Evolutionary conservation across 2,113 vertebrate genomes (phyloP).

Genomic region (Mustela nigripes): DNA sequence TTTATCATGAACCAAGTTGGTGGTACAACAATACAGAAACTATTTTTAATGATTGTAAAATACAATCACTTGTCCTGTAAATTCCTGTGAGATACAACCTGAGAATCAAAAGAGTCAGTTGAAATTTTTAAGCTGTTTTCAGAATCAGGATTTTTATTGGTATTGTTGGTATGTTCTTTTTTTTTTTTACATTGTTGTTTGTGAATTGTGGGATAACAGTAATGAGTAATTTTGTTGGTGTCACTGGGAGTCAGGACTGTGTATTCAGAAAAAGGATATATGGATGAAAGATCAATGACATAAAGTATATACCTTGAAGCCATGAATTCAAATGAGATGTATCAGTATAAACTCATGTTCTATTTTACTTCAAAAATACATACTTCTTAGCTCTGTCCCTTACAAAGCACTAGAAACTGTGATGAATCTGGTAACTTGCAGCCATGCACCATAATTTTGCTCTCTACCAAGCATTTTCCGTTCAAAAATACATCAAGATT

Average conservation of each 20-base stretch:
- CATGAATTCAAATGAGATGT: slow-evolving; percentile 53
- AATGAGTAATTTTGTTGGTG: slow-evolving; percentile 35
- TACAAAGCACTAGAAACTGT: slow-evolving; percentile 10
- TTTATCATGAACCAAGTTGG: not conserved
- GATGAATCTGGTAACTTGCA: not conserved
- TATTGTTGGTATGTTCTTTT: not conserved
- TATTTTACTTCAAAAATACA: slow-evolving; percentile 27
- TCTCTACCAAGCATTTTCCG: slow-evolving; percentile 32
- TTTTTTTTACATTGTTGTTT: not conserved
- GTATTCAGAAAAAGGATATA: slow-evolving; percentile 12
- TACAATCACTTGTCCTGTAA: not conserved
- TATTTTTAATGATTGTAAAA: slow-evolving; percentile 27
- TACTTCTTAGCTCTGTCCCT: not conserved
- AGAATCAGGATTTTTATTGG: slow-evolving; percentile 28
- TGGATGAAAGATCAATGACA: not conserved
- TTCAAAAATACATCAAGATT: slow-evolving; percentile 36
- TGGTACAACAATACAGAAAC: not conserved
- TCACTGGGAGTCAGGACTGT: slow-evolving; percentile 5
- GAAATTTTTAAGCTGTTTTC: slow-evolving; percentile 46
- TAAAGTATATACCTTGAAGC: slow-evolving; percentile 7
- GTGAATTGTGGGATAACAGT: not conserved
- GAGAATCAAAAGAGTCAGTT: not conserved
- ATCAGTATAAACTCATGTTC: not conserved
- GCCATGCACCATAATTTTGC: slow-evolving; percentile 17
- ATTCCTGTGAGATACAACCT: not conserved